A percentile compares a stretch with the other conserved stretches of the same genome.
Evolutionary conservation across 1,140 invertebrate genomes (phyloP).

Genomic region (Homarus americanus): DNA sequence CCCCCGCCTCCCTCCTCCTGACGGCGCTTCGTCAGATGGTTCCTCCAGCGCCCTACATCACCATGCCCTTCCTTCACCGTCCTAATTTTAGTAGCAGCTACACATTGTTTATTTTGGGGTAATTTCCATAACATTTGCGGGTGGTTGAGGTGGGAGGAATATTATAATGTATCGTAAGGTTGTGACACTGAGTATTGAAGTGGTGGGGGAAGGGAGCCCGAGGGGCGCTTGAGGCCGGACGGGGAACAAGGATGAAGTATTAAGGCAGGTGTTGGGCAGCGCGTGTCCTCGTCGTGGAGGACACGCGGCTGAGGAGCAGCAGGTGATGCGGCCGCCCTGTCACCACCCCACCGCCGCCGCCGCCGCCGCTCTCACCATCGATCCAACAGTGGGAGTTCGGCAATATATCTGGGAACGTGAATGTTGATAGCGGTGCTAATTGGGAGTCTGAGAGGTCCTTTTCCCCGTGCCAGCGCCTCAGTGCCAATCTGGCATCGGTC

Average conservation of each 20-base stretch:
- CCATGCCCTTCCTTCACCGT: no score
- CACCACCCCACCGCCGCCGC: conserved; percentile 29
- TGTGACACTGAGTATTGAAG: no score
- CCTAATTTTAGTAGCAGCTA: no score
- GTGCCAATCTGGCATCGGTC: conserved; percentile 72
- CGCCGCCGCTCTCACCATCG: conserved; percentile 48
- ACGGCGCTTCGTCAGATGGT: no score
- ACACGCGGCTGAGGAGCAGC: not conserved
- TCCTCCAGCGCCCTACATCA: no score
- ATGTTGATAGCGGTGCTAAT: conserved; percentile 68
- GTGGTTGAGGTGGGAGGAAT: no score
- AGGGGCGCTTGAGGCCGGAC: not conserved
- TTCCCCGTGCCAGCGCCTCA: conserved; percentile 55
- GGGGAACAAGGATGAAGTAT: not conserved
- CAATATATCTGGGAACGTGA: conserved; percentile 51
- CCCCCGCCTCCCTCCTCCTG: not conserved
- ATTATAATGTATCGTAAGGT: no score
- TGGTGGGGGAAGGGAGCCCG: not conserved
- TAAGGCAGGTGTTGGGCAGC: conserved; percentile 5
- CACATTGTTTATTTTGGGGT: no score
- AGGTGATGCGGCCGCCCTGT: no score
- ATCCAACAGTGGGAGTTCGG: conserved; percentile 54
- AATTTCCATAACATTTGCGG: no score
- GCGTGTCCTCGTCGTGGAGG: not conserved
- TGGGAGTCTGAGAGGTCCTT: conserved; percentile 70